These are phyloP conservation scores for Pseudomyrmex sp. DNA, from an alignment of 1,140 invertebrate species.

Conservation along the genomic window DNA sequence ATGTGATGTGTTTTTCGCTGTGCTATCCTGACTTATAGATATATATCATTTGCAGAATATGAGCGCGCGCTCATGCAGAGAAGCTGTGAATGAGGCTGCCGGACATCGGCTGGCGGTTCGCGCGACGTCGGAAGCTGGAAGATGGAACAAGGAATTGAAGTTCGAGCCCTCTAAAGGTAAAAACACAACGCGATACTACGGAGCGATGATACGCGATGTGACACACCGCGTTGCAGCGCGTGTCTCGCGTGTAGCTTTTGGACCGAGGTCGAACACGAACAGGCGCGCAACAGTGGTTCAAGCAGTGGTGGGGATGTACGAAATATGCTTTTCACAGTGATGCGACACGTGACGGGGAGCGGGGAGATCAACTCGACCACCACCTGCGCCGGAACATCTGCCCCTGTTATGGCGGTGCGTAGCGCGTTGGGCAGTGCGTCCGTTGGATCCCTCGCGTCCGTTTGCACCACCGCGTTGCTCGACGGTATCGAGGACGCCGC, in stretches of 20 bases:
- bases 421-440: slow-evolving; percentile 72
- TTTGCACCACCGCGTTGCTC: slow-evolving; percentile 72
- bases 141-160: slow-evolving; percentile 74
- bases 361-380: slow-evolving; percentile 67
- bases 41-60: slow-evolving; percentile 48
- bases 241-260: slow-evolving; percentile 13
- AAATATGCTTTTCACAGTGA: slow-evolving; percentile 61
- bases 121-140: slow-evolving; percentile 74
- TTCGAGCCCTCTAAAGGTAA: slow-evolving; percentile 53
- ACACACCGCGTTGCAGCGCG: not conserved
- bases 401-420: slow-evolving; percentile 54
- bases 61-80: slow-evolving; percentile 47
- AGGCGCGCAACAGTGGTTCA: not conserved
- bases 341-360: slow-evolving; percentile 65
- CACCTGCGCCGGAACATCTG: slow-evolving; percentile 80
- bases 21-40: not conserved
- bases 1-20: not conserved
- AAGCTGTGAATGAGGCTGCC: slow-evolving; percentile 58
- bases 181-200: slow-evolving; percentile 3
- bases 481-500: slow-evolving; percentile 67
- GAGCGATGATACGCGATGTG: not conserved
- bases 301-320: slow-evolving; percentile 33
- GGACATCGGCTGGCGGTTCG: slow-evolving; percentile 79
- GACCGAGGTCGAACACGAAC: not conserved
- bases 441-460: slow-evolving; percentile 75